Base-by-base conservation (phyloP, 1,140 invertebrate species). In the Calliphora vicina region DNA sequence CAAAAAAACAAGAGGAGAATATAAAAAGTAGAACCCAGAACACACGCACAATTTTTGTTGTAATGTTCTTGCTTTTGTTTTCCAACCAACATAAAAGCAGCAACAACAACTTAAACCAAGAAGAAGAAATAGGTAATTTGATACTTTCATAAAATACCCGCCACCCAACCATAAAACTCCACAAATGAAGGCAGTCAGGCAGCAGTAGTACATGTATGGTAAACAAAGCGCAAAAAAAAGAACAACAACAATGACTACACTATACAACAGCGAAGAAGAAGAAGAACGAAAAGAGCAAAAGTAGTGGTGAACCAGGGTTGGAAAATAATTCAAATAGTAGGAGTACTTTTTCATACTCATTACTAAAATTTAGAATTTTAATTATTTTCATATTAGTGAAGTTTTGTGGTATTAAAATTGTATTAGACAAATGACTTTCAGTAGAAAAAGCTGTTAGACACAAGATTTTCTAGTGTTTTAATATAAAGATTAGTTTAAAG, bases 131-230 rank as follows among this genome's bases (percentile, higher is more conserved):
- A 43, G 29, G 74, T 78, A 78, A 78, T 78, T 78, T 78, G 74
- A 78, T 78, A 78, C 74, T 78, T 78, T 78, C 74, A 78, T 78
- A 78, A 78, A 78, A 78, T 78, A 78, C 74, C 74, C 74, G 74
- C 74, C 74, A 78, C 74, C 74, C 74, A 78, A 78, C 74, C 74
- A 78, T 78, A 78, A 78, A 78, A 78, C 74, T 78, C 74, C 35
- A 78, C 74, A 78, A 78, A 78, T 78, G 35, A 78, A 78, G 74
- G 74, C 74, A 78, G 74, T 78, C 74, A 78, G 74, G 35, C 74
- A 78, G 74, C 74, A 78, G 74, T 10, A 78, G n/a, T 20, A 76
- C 74, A 78, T 23, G 35, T 23, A 78, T 23, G 61, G 61, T 67
- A 67, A 67, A 67, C 61, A 67, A 67, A 78, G 35, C 35, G 74